Base-by-base conservation (phyloP, 2,797 vertebrate species). In the Oryzias sinensis region DNA sequence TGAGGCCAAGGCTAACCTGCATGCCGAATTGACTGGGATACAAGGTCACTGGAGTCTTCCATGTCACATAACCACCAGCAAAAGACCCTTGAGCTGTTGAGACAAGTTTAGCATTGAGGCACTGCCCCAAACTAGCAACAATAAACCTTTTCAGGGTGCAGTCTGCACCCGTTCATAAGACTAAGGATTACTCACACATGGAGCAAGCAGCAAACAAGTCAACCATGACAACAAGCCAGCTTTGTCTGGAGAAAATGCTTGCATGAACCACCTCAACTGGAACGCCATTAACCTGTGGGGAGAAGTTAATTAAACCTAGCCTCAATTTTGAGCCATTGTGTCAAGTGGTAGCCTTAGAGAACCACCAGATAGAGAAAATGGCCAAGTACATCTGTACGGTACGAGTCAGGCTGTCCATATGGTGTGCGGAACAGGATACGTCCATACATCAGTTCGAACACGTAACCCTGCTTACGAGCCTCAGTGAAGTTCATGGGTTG, bases 201-300 rank as follows among this genome's bases (percentile, higher is more conserved):
- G 93, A 90, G 50, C 93, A 95, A 14, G 91, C 86, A 41, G 88
- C 84, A 2, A 91, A 84, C 0, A 93, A 79, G 59, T 94, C 92
- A 1, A 94, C 84, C 66, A 92, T 74, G 50, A 94, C 47, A 29
- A 93, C 81, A 22, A 91, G 51, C 93, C 91, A 93, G 62, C 85
- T 82, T 76, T 90, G 90, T 56, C 84, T 91, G 59, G 91, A 93
- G 82, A 93, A 89, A 41, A 92, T 49, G 0, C 74, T 87, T 3
- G 86, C 83, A 22, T 79, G 74, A 43, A 92, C 59, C 41, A 78
- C 66, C 66, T 92, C 87, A 14, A 90, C 75, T 8, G 70, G 59
- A 50, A 90, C 65, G 1, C 70, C 76, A 47, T 69, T 77, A 27
- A 87, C 56, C 92, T 92, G 62, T 5, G 57, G 8, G n/a, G 17